phyloP scores from a whole-genome alignment of 2,797 vertebrate species.

The Poeciliopsis gracilis region DNA sequence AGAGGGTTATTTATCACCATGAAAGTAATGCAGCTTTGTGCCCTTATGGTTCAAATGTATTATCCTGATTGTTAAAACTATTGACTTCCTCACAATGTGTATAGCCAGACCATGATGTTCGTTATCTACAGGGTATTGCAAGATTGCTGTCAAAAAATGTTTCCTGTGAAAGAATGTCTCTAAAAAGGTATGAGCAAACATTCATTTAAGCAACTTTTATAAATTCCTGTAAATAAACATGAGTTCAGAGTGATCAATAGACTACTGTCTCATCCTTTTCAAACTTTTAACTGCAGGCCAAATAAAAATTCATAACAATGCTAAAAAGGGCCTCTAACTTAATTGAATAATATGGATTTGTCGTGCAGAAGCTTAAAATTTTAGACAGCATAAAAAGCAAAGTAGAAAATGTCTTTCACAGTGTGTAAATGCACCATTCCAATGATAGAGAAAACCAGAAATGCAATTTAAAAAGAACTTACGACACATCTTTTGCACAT shows the following conservation, averaged over 20 bases:
- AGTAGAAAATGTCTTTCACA: constrained; percentile 36
- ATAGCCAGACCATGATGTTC: too few relatives aligned
- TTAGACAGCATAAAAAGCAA: constrained; percentile 25
- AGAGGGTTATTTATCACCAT: background rate
- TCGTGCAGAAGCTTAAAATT: background rate
- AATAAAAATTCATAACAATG: background rate
- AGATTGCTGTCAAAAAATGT: background rate
- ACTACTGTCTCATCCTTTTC: background rate
- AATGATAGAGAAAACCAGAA: constrained; percentile 57
- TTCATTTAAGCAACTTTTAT: background rate
- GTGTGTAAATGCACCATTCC: constrained; percentile 65
- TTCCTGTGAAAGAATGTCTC: background rate
- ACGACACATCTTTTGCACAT: constrained; percentile 71
- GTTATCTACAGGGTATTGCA: too few relatives aligned
- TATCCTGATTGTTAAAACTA: background rate
- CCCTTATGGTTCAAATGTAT: background rate
- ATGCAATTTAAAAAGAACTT: constrained; percentile 62
- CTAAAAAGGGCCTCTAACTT: background rate
- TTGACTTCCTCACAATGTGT: background rate
- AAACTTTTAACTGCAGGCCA: background rate
- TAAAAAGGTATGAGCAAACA: background rate
- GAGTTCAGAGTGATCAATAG: background rate
- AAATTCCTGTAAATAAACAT: background rate
- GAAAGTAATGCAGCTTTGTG: background rate
- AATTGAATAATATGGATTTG: background rate